Conservation (phyloP, 2,888 invertebrate species). For the Caenorhabditis japonica region DNA sequence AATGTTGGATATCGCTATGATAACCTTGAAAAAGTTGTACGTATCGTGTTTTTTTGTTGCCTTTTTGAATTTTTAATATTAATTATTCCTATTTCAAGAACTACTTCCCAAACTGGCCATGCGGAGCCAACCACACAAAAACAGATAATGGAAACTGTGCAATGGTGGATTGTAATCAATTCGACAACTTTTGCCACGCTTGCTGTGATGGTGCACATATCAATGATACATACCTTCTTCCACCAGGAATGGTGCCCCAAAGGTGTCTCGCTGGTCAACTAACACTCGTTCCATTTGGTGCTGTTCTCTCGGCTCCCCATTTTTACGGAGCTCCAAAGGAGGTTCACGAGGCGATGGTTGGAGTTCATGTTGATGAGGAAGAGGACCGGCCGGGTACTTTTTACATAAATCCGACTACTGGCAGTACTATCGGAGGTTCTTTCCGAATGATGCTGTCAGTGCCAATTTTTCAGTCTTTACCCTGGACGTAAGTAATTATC, state of each 20-base stretch:
- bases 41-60: background rate
- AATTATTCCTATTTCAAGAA: no score
- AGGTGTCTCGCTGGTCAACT: conserved; percentile 67
- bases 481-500: conserved; percentile 51
- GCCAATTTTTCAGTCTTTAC: conserved; percentile 56
- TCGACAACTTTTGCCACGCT: conserved; percentile 46
- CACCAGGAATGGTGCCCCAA: conserved; percentile 68
- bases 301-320: conserved; percentile 67
- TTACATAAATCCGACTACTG: conserved; percentile 67
- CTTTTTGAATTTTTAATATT: background rate
- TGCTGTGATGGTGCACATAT: conserved; percentile 54
- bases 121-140: conserved; percentile 54
- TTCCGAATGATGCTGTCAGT: conserved; percentile 66
- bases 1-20: conserved; percentile 61
- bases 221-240: conserved; percentile 58
- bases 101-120: conserved; percentile 66
- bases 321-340: conserved; percentile 66
- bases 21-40: conserved; percentile 58
- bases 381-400: conserved; percentile 62
- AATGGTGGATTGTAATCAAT: conserved; percentile 33
- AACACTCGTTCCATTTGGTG: conserved; percentile 63
- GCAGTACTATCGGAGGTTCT: conserved; percentile 63
- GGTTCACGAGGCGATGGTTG: conserved; percentile 52
- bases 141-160: conserved; percentile 40
- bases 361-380: conserved; percentile 54